Percentiles rank a stretch among this genome's conserved stretches.
These are phyloP conservation scores for Xylota sylvarum DNA, from an alignment of 2,888 invertebrate species.

Conservation along the genomic window DNA sequence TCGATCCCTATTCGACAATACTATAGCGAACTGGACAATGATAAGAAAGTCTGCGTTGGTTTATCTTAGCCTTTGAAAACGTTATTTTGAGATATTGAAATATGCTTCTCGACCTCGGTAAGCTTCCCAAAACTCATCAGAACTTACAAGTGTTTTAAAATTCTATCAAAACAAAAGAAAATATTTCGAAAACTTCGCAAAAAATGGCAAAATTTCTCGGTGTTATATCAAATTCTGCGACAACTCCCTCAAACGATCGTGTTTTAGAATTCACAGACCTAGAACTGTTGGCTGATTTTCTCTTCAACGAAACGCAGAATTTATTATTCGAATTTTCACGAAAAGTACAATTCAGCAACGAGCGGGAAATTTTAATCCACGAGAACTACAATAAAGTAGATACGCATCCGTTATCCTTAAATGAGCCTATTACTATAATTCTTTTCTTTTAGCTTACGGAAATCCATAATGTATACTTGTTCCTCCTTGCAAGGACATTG, in stretches of 20 bases:
- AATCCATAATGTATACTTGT: slow-evolving; percentile 12
- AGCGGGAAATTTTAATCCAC: slow-evolving; percentile 69
- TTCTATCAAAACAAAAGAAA: not conserved
- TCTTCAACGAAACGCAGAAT: slow-evolving; percentile 77
- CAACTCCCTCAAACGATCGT: slow-evolving; percentile 20
- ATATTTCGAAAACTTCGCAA: not conserved
- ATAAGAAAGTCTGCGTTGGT: no score
- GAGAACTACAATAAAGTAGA: slow-evolving; percentile 37
- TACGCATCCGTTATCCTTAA: not conserved
- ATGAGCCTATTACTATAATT: not conserved
- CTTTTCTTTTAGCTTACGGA: slow-evolving; percentile 11
- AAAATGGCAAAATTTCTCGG: slow-evolving; percentile 75
- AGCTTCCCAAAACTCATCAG: no score
- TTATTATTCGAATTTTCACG: slow-evolving; percentile 74
- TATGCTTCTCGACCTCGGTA: no score
- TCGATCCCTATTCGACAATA: no score
- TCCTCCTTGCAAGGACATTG: not conserved
- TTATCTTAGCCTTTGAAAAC: no score
- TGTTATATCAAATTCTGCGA: slow-evolving; percentile 58
- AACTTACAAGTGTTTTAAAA: not conserved
- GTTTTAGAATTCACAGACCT: slow-evolving; percentile 77
- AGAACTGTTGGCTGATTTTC: slow-evolving; percentile 74
- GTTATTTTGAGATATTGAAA: no score
- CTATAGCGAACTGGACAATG: no score
- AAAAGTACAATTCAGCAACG: slow-evolving; percentile 74